Conservation (phyloP, 2,113 vertebrate genomes). For the Pterocles gutturalis region DNA sequence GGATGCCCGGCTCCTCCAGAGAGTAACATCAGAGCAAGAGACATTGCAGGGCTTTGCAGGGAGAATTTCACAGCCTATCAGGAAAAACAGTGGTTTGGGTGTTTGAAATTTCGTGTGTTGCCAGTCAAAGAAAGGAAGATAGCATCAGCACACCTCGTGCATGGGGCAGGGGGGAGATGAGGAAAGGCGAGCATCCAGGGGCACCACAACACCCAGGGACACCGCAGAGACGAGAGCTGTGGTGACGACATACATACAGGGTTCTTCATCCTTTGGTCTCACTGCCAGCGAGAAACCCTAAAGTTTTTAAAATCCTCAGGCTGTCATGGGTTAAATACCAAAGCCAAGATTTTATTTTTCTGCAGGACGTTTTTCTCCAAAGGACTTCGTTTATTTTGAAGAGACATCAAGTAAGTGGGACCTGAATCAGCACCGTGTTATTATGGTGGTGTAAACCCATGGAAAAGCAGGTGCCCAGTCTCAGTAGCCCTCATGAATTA, state of each 20-base stretch:
- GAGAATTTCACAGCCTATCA: background rate
- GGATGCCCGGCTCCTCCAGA: background rate
- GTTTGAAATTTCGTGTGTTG: background rate
- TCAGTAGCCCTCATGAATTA: background rate
- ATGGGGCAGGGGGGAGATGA: fast-evolving
- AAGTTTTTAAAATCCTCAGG: background rate
- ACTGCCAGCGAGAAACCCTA: background rate
- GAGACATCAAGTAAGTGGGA: background rate
- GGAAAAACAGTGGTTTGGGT: background rate
- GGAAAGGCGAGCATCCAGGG: fast-evolving
- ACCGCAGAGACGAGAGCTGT: background rate
- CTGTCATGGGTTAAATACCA: background rate
- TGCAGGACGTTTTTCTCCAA: background rate
- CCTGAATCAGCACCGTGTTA: background rate
- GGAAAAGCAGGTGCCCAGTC: background rate
- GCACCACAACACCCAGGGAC: background rate
- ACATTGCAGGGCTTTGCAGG: background rate
- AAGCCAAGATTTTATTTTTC: background rate
- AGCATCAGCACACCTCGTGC: fast-evolving
- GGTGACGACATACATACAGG: fast-evolving
- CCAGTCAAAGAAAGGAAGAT: background rate
- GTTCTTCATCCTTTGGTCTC: background rate
- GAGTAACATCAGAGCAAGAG: background rate
- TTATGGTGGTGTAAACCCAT: background rate
- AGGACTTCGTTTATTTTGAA: background rate